These are phyloP conservation scores for Pangasius djambal DNA, from an alignment of 2,797 vertebrate species.

Conservation along the genomic window DNA sequence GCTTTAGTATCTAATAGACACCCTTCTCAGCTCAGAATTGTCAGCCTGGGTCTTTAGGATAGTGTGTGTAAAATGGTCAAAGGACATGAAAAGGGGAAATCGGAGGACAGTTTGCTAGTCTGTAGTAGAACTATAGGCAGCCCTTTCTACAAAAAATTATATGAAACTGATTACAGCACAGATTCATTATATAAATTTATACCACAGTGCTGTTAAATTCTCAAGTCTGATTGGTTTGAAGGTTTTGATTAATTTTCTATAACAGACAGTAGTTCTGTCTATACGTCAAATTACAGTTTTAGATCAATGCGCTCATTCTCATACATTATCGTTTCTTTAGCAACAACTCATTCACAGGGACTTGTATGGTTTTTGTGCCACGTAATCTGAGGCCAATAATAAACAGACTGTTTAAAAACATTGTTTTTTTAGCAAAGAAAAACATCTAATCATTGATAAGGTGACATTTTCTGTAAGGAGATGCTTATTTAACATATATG, in stretches of 20 bases:
- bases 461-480: not conserved
- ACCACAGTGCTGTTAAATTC: not conserved
- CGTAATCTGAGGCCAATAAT: not conserved
- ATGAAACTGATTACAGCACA: not conserved
- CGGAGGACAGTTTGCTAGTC: not conserved
- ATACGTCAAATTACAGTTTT: not conserved
- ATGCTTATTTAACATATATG: not conserved
- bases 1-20: not conserved
- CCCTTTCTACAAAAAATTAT: not conserved
- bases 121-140: not conserved
- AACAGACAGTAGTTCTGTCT: not conserved
- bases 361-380: not conserved
- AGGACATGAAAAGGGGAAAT: not conserved
- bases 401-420: not conserved
- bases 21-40: not conserved
- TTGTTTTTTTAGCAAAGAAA: not conserved
- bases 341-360: not conserved
- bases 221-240: not conserved
- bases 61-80: not conserved
- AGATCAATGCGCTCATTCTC: not conserved
- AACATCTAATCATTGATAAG: not conserved
- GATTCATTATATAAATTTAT: not conserved
- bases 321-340: not conserved
- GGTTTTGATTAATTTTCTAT: not conserved
- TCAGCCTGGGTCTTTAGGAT: not conserved